phyloP scores from a whole-genome alignment of 2,113 vertebrate genomes.

The Terrapene triunguis region DNA sequence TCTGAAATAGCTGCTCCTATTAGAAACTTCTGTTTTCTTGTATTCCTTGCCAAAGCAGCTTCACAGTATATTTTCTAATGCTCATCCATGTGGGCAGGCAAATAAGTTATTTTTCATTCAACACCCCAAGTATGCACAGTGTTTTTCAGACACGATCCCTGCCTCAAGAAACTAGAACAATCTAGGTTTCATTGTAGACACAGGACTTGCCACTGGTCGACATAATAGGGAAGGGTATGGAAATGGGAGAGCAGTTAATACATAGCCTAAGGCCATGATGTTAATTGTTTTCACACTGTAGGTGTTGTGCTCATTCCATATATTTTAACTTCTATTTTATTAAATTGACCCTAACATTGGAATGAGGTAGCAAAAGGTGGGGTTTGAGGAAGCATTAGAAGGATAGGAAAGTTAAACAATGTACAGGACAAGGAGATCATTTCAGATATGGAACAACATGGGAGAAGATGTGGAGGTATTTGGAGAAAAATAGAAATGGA shows the following conservation, averaged over 20 bases:
- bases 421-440: neutral
- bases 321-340: neutral
- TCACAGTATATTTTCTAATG: neutral
- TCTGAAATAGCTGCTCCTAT: neutral
- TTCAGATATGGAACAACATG: neutral
- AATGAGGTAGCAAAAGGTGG: neutral
- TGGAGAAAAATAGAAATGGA: fast-evolving
- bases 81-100: neutral
- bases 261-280: neutral
- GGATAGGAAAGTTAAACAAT: neutral
- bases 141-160: neutral
- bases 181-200: neutral
- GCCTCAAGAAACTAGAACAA: neutral
- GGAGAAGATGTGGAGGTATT: neutral
- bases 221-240: neutral
- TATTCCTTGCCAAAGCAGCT: neutral
- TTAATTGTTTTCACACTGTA: neutral
- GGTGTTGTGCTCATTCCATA: neutral
- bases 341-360: neutral
- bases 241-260: neutral
- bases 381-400: neutral
- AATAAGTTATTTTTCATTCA: neutral
- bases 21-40: neutral
- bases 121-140: neutral
- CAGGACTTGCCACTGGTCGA: neutral